Evolutionary conservation across 2,797 vertebrate species (phyloP).

Genomic region (Gobionotothen gibberifrons): DNA sequence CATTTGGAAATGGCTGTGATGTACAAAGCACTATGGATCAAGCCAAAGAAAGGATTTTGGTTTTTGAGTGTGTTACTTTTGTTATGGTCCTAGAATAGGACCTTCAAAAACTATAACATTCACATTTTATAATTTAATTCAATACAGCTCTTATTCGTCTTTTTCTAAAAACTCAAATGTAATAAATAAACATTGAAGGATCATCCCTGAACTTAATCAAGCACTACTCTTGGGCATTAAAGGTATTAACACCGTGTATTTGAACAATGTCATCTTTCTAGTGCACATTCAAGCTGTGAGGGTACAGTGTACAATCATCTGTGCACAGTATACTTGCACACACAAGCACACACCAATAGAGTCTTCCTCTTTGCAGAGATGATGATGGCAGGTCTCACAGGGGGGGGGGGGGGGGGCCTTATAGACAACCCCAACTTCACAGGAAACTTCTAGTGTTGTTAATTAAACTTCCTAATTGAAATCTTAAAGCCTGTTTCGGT

Average conservation of each 20-base stretch:
- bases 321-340: not conserved
- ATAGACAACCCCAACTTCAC: conserved; percentile 29
- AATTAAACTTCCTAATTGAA: conserved; percentile 58
- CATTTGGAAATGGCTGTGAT: conserved; percentile 25
- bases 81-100: not conserved
- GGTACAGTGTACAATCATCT: not conserved
- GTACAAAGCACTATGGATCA: conserved; percentile 14
- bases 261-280: not conserved
- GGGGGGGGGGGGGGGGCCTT: too few relatives aligned
- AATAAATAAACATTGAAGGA: conserved; percentile 16
- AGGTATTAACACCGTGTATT: conserved; percentile 32
- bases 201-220: conserved; percentile 45
- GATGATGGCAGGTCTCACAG: conserved; percentile 40
- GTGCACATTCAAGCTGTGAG: not conserved
- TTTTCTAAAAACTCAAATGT: conserved; percentile 5
- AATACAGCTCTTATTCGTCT: not conserved
- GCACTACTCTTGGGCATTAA: conserved; percentile 26
- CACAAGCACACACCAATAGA: not conserved
- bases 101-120: not conserved
- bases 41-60: conserved; percentile 31
- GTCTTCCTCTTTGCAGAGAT: conserved; percentile 1
- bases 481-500: conserved; percentile 31
- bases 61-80: conserved; percentile 2
- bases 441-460: conserved; percentile 29
- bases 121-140: not conserved